phyloP scores from a whole-genome alignment of 2,888 invertebrate genomes.

The Drosophila subquinaria region DNA sequence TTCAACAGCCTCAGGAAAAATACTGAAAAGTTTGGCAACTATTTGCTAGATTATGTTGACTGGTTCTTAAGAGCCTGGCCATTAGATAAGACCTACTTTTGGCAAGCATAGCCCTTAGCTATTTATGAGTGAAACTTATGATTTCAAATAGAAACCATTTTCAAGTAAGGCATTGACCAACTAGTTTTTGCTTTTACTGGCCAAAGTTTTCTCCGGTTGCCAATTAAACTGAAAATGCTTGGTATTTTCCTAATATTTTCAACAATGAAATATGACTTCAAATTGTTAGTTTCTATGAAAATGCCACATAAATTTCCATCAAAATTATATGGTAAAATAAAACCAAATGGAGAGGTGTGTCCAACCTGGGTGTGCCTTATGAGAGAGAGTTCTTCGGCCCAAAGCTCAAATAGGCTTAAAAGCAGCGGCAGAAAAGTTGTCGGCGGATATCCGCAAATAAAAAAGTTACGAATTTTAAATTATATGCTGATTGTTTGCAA shows the following conservation, averaged over 20 bases:
- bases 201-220: conserved; percentile 40
- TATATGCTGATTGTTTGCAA: conserved; percentile 62
- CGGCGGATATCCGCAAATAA: conserved; percentile 56
- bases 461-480: conserved; percentile 62
- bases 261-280: conserved; percentile 74
- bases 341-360: conserved; percentile 37
- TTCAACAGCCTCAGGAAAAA: conserved; percentile 52
- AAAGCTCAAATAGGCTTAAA: conserved; percentile 36
- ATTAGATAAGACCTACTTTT: conserved; percentile 57
- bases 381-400: neutral
- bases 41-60: conserved; percentile 60
- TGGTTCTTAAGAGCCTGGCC: conserved; percentile 27
- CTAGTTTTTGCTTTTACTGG: conserved; percentile 24
- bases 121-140: conserved; percentile 36
- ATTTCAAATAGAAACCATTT: conserved; percentile 36
- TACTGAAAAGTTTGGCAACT: conserved; percentile 57
- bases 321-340: conserved; percentile 56
- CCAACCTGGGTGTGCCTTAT: neutral
- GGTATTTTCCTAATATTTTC: conserved; percentile 57
- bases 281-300: conserved; percentile 56
- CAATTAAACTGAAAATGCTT: conserved; percentile 61
- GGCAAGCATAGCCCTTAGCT: conserved; percentile 40
- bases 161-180: conserved; percentile 47
- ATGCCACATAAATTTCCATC: conserved; percentile 61
- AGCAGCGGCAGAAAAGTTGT: conserved; percentile 21